A percentile compares a stretch with the other conserved stretches of the same genome.
phyloP scores from a whole-genome alignment of 1,140 invertebrate genomes.

The Chrysoperla carnea region DNA sequence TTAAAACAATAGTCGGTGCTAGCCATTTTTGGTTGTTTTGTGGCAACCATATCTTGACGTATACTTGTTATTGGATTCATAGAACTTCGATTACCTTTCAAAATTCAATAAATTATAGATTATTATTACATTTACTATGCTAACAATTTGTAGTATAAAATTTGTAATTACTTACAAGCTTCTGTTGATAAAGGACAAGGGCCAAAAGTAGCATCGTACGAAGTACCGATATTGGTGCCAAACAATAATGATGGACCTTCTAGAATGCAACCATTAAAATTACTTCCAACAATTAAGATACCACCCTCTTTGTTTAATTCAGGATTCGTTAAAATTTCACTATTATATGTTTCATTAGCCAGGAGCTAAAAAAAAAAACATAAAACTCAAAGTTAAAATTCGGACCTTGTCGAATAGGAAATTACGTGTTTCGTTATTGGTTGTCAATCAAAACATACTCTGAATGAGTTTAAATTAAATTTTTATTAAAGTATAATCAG shows the following conservation, averaged over 20 bases:
- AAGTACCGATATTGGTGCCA: conserved; percentile 36
- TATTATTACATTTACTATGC: not conserved
- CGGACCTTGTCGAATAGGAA: too few species aligned
- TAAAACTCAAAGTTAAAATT: too few species aligned
- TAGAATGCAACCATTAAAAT: conserved; percentile 64
- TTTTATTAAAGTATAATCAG: conserved; percentile 1
- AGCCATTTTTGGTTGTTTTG: conserved; percentile 8
- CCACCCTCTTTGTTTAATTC: conserved; percentile 40
- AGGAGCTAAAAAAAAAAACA: conserved; percentile 34
- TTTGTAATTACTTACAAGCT: conserved; percentile 52
- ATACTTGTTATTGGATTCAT: not conserved
- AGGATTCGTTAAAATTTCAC: conserved; percentile 47
- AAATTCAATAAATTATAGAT: not conserved
- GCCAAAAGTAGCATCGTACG: conserved; percentile 51
- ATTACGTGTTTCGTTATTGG: too few species aligned
- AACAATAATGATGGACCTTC: conserved; percentile 70
- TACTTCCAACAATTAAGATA: conserved; percentile 54
- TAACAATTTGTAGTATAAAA: conserved; percentile 9
- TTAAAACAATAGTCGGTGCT: conserved; percentile 51
- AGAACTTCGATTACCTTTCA: not conserved
- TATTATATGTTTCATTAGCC: conserved; percentile 61
- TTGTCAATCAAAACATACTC: not conserved
- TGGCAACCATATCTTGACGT: not conserved
- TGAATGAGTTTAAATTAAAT: too few species aligned
- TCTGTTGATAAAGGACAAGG: conserved; percentile 49